Base-by-base conservation (phyloP, 2,888 invertebrate species). In the Leucoptera coffeella region DNA sequence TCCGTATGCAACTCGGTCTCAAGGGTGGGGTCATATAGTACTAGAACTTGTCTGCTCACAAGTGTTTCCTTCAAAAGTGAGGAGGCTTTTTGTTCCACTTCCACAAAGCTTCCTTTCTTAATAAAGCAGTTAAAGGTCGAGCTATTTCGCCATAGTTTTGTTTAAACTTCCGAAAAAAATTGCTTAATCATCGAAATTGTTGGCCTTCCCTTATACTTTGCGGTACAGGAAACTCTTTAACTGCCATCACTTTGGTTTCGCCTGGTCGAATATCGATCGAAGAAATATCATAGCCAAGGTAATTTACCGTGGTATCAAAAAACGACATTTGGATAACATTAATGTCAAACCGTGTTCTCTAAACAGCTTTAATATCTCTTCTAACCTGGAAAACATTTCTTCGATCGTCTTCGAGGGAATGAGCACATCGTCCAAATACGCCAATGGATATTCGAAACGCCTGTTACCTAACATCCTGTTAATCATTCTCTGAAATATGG, bases 1-100 rank as follows among this genome's bases (percentile, higher is more conserved):
- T 46, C 46, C 1, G 44, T 45, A 27, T 47, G 43, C 5, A 45
- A 9, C 34, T 46, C 41, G 1, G 43, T 47, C 13, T 32, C 27
- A 7, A 32, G 24, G 9, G 25, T 21, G 21, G 32, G 34, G 12
- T 35, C 25, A 15, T 31, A 33, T 12, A 34, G 28, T 14, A 31
- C 26, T 8, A 36, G 19, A 14, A 32, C 24, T 2, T 32, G 35
- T n/a, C 30, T 13, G n/a, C 12, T 11, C 14, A 17, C 8, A 7
- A 40, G 11, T 14, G 25, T 27, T 5, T 25, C 22, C 21, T 34
- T 40, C 12, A 39, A 19, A 7, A 20, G 23, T 15, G 30, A 28
- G 23, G 36, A 35, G 3, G 34, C 23, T 20, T 11, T 5, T 26
- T 17, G 15, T 38, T 30, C 17, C 39, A 35, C 17, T 29, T n/a